Evolutionary conservation across 2,113 vertebrate species (phyloP).

Genomic region (Symphodus melops): DNA sequence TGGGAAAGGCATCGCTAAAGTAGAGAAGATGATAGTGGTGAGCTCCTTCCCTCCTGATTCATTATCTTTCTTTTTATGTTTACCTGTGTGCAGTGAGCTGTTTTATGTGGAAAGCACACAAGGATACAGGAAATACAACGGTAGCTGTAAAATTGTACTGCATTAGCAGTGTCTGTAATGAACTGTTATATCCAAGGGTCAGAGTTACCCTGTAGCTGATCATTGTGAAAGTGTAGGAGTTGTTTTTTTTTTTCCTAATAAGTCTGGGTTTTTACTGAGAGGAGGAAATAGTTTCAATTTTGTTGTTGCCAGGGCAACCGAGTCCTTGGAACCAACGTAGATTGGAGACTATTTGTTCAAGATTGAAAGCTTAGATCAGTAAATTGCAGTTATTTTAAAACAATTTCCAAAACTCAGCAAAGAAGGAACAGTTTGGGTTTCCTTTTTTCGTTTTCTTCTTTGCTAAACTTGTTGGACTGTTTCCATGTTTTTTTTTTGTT

Average conservation of each 20-base stretch:
- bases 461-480: background rate
- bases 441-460: background rate
- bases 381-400: background rate
- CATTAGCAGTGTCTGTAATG: background rate
- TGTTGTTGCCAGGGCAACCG: background rate
- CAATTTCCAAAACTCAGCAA: background rate
- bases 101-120: background rate
- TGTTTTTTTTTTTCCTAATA: background rate
- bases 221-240: background rate
- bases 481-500: background rate
- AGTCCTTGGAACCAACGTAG: background rate
- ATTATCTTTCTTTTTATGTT: background rate
- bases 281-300: background rate
- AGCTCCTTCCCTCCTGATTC: conserved; percentile 64
- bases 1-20: conserved; percentile 96
- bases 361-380: background rate
- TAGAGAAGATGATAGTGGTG: conserved; percentile 97
- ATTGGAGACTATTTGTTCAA: background rate
- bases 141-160: background rate
- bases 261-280: background rate
- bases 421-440: background rate
- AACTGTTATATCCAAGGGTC: background rate
- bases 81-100: background rate
- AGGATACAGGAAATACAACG: background rate
- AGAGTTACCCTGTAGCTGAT: background rate